Evolutionary conservation across 2,797 vertebrate species (phyloP).

Genomic region (Huso huso): DNA sequence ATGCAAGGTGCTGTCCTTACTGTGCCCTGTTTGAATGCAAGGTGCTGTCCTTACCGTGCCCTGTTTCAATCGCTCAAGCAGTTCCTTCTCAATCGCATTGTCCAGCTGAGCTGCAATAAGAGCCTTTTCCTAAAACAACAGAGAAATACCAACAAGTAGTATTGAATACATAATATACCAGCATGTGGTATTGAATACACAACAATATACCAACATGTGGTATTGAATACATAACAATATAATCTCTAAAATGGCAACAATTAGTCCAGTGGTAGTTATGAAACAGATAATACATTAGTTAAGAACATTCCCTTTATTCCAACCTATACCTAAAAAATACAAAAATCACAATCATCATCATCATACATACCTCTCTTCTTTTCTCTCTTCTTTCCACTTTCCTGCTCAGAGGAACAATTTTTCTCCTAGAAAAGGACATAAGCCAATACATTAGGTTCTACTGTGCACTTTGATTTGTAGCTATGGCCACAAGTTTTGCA

Average conservation of each 20-base stretch:
- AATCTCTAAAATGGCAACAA: neutral
- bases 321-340: neutral
- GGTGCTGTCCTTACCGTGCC: constrained; percentile 66
- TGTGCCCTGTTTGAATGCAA: neutral
- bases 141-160: constrained; percentile 9
- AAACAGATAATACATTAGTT: neutral
- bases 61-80: constrained; percentile 88
- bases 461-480: neutral
- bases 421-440: constrained; percentile 63
- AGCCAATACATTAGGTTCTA: neutral
- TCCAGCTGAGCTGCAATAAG: constrained; percentile 91
- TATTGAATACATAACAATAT: no score
- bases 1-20: constrained; percentile 17
- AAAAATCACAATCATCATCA: neutral
- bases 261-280: constrained; percentile 1
- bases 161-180: no score
- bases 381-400: constrained; percentile 90
- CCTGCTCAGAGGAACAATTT: constrained; percentile 85
- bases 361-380: constrained; percentile 71
- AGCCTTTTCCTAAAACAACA: constrained; percentile 75
- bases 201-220: no score
- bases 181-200: no score
- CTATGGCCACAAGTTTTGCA: neutral
- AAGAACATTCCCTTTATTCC: no score
- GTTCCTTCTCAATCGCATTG: constrained; percentile 91